Percentiles rank a stretch among this genome's conserved stretches.
Conservation (phyloP, 2,113 vertebrate species). For the Rallus limicola region DNA sequence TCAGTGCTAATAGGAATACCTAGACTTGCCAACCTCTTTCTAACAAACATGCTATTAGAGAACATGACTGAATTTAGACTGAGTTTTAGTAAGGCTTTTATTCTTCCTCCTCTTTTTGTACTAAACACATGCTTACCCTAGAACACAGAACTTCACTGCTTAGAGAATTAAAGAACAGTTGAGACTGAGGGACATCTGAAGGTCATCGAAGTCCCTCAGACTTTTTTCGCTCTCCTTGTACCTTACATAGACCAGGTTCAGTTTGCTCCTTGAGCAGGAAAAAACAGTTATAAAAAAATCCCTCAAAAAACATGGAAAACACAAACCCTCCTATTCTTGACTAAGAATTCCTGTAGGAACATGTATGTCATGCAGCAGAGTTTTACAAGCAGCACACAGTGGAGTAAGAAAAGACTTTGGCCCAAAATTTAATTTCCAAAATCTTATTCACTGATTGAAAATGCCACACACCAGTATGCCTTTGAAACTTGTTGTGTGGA, state of each 20-base stretch:
- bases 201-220: background rate
- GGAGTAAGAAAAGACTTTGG: background rate
- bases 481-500: background rate
- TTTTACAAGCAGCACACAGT: background rate
- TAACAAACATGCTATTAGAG: background rate
- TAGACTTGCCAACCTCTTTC: background rate
- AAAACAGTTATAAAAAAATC: background rate
- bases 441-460: background rate
- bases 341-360: background rate
- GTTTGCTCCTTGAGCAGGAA: background rate
- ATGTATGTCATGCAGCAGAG: rapidly evolving
- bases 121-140: background rate
- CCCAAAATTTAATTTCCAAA: background rate
- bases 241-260: background rate
- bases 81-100: background rate
- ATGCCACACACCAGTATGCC: background rate
- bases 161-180: background rate
- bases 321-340: background rate
- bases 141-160: background rate
- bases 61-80: background rate
- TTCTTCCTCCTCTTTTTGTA: background rate
- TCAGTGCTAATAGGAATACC: background rate
- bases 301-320: background rate
- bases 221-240: background rate
- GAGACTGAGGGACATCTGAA: background rate